Evolutionary conservation across 2,888 invertebrate genomes (phyloP).

Genomic region (Platycnemis pennipes): DNA sequence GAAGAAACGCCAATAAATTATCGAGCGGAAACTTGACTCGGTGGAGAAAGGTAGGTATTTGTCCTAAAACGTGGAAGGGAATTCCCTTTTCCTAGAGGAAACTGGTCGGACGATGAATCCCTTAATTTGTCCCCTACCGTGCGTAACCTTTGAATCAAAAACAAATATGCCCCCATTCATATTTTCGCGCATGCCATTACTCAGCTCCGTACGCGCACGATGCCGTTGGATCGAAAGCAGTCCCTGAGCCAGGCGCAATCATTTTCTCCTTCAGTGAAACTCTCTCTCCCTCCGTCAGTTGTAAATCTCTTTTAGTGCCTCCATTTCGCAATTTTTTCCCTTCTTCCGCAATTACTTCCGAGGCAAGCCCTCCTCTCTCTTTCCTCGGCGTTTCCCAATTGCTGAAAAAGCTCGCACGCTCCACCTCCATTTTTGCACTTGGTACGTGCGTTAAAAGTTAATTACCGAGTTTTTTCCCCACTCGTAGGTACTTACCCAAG

Average conservation of each 20-base stretch:
- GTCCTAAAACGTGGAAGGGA: background rate
- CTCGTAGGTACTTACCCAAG: background rate
- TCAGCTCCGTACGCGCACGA: background rate
- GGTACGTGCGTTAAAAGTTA: conserved; percentile 3
- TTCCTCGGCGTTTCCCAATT: background rate
- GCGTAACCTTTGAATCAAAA: conserved; percentile 21
- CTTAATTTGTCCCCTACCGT: background rate
- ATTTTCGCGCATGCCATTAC: background rate
- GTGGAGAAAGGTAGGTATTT: background rate
- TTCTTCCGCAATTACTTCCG: background rate
- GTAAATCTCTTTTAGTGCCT: conserved; percentile 32
- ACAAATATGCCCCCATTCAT: background rate
- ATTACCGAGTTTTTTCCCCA: background rate
- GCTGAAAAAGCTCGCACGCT: background rate
- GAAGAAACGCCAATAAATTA: background rate
- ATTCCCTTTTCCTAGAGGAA: background rate
- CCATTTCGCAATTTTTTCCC: conserved; percentile 16
- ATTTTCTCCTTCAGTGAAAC: conserved; percentile 8
- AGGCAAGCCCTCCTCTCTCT: background rate
- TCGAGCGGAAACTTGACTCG: background rate
- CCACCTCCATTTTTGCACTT: background rate
- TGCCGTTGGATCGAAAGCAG: conserved; percentile 8
- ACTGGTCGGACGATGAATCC: background rate
- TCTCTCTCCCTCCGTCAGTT: background rate
- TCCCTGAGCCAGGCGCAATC: background rate